Percentiles rank a stretch among this genome's conserved stretches.
phyloP scores from a whole-genome alignment of 2,888 invertebrate species.

The Ecliptopera silaceata region DNA sequence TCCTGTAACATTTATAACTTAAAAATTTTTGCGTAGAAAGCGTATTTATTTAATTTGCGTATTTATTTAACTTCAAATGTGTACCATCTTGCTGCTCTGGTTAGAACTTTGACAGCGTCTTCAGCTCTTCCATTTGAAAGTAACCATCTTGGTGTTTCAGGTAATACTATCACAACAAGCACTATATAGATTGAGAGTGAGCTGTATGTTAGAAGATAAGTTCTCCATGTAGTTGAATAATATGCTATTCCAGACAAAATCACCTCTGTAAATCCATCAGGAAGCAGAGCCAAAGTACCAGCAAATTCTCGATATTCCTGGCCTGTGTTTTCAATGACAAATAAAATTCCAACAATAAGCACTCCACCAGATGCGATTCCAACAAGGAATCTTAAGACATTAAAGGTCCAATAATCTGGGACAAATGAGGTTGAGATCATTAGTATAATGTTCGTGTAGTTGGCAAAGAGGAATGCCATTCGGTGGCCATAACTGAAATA shows the following conservation, averaged over 20 bases:
- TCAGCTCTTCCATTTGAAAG: conserved; percentile 51
- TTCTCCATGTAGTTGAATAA: conserved; percentile 52
- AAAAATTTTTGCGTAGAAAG: neutral
- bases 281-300: conserved; percentile 47
- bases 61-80: neutral
- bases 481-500: conserved; percentile 64
- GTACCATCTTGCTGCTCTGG: conserved; percentile 50
- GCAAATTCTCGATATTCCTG: conserved; percentile 67
- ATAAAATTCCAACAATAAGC: conserved; percentile 79
- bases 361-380: conserved; percentile 89
- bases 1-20: conserved; percentile 42
- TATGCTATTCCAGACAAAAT: conserved; percentile 55
- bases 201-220: conserved; percentile 46
- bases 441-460: conserved; percentile 84
- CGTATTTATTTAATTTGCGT: too few species aligned
- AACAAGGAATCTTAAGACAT: conserved; percentile 84
- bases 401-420: conserved; percentile 81
- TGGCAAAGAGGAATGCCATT: conserved; percentile 85
- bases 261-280: conserved; percentile 54
- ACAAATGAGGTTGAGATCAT: conserved; percentile 86
- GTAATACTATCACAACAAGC: conserved; percentile 43
- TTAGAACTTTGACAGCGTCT: conserved; percentile 46
- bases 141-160: conserved; percentile 63
- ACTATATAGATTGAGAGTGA: conserved; percentile 45
- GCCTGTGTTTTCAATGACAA: conserved; percentile 85